Evolutionary conservation across 2,113 vertebrate genomes (phyloP).

Genomic region (Ellobius talpinus): DNA sequence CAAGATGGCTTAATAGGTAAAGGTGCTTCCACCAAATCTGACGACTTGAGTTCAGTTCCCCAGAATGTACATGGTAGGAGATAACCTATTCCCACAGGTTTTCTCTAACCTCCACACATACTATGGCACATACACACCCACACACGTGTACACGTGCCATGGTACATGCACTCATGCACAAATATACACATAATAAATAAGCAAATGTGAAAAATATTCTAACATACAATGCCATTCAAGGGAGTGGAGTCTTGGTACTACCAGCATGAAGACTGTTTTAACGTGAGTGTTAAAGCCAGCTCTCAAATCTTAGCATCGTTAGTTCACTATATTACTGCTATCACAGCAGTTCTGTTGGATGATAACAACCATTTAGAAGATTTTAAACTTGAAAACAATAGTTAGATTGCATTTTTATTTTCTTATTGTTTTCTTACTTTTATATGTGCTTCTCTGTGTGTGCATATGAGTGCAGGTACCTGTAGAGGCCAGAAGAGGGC

Average conservation of each 20-base stretch:
- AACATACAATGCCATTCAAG: background rate
- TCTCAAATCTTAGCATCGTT: background rate
- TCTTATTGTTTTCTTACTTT: background rate
- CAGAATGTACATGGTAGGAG: background rate
- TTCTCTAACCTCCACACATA: background rate
- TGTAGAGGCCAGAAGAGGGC: background rate
- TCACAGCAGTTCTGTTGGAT: background rate
- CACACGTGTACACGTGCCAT: background rate
- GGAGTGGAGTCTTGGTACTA: background rate
- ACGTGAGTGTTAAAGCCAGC: background rate
- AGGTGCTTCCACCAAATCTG: background rate
- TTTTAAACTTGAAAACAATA: constrained; percentile 39
- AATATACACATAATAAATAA: background rate
- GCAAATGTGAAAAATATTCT: background rate
- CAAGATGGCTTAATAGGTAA: background rate
- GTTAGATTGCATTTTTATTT: background rate
- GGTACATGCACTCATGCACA: background rate
- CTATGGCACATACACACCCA: background rate
- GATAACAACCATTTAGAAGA: constrained; percentile 11
- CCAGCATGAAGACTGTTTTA: background rate
- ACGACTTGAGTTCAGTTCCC: background rate
- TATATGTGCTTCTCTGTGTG: background rate
- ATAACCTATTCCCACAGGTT: background rate
- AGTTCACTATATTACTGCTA: background rate
- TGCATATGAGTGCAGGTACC: background rate